Base-by-base conservation (phyloP, 1,140 invertebrate species). In the Sminthurinus signatus region DNA sequence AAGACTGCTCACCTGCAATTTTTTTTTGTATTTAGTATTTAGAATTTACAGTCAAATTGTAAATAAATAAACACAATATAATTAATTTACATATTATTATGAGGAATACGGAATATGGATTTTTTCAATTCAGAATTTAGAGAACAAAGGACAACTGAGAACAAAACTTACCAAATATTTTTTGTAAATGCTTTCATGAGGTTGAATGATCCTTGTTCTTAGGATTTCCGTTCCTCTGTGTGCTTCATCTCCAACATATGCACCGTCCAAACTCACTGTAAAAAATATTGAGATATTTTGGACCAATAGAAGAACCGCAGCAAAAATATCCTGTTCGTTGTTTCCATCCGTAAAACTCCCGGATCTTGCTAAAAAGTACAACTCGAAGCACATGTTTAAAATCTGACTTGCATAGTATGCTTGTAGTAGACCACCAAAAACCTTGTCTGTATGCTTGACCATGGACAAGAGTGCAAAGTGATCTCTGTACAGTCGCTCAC, bases 331-430 rank as follows among this genome's bases (percentile, higher is more conserved):
- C 10, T 31, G 1, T n/a, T 8, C 19, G 27, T 67, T 17, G 2
- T 2, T 10, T 23, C 43, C 31, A 25, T 8, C 4, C 3, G 10
- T 39, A 29, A 65, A 60, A 21, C 2, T 44, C 0, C 60, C 60
- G 17, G 63, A 62, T 36, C 64, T 27, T 4, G 70, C 67, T 43
- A 72, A 55, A 21, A 56, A 69, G 29, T 69, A 72, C 2, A 72
- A 51, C 31, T 72, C 70, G 36, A 72, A 72, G 54, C 70, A 72
- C 64, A 69, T 59, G 56, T 72, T 72, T 0, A 69, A 39, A 36
- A 72, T 66, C 67, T 72, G 52, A 54, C 23, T 67, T 0, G 48
- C 61, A 55, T 72, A 72, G 50, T 72, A 72, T 0, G 70, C 46
- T 46, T 72, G 70, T 1, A 72, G 51, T 52, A 67, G 36, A 19